phyloP scores from a whole-genome alignment of 2,888 invertebrate species.

The Trissoscelio sp. region DNA sequence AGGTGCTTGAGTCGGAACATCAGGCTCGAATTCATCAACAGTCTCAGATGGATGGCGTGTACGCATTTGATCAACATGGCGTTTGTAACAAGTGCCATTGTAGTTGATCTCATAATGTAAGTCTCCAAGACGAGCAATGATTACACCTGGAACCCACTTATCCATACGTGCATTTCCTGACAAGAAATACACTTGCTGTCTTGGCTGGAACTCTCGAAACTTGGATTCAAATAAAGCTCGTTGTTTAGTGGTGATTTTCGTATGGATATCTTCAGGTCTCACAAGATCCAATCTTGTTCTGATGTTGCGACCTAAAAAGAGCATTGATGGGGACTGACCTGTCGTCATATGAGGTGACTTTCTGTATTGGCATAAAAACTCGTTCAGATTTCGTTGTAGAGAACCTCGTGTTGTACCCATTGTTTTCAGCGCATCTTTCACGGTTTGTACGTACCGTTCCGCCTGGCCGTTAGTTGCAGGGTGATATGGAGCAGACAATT shows the following conservation, averaged over 20 bases:
- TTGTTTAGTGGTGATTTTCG: conserved; percentile 11
- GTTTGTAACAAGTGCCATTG: too few relatives aligned
- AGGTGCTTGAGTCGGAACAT: too few relatives aligned
- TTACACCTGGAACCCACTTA: conserved; percentile 32
- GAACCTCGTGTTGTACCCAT: conserved; percentile 44
- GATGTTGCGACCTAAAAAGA: conserved; percentile 67
- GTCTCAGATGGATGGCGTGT: too few relatives aligned
- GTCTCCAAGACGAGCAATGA: conserved; percentile 20
- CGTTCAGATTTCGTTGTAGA: conserved; percentile 36
- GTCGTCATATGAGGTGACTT: conserved; percentile 64
- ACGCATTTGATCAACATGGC: too few relatives aligned
- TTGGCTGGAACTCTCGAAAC: too few relatives aligned
- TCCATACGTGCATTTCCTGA: conserved; percentile 39
- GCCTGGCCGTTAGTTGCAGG: conserved; percentile 35
- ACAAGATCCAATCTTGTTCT: conserved; percentile 66
- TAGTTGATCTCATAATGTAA: conserved; percentile 41
- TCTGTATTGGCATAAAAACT: too few relatives aligned
- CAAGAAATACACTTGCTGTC: conserved; percentile 17
- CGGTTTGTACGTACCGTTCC: conserved; percentile 23
- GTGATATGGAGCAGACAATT: conserved; percentile 18
- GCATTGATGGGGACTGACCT: conserved; percentile 65
- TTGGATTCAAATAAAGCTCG: background rate
- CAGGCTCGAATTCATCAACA: too few relatives aligned
- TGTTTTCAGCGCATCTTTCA: conserved; percentile 36
- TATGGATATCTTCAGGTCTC: background rate